These are phyloP conservation scores for Mythimna lalbum DNA, from an alignment of 2,888 invertebrate species.

Conservation along the genomic window DNA sequence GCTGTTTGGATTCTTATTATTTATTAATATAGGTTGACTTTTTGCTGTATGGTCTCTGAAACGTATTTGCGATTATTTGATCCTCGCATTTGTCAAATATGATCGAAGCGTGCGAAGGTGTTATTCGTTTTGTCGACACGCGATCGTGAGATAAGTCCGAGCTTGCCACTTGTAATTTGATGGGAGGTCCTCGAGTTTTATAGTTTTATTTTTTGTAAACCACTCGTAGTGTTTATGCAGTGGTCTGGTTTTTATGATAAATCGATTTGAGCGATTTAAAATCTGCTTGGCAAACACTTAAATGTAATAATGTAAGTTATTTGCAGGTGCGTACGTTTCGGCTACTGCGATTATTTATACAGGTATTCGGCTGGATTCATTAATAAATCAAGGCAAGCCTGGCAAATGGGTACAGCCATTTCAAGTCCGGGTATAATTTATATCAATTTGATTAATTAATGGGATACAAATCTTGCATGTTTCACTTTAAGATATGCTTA, in stretches of 20 bases:
- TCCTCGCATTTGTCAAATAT: conserved; percentile 84
- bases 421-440: conserved; percentile 36
- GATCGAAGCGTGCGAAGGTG: conserved; percentile 82
- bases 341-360: conserved; percentile 15
- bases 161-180: conserved; percentile 85
- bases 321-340: background rate
- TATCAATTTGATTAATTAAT: conserved; percentile 58
- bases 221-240: conserved; percentile 54
- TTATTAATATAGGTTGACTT: conserved; percentile 65
- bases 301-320: conserved; percentile 17
- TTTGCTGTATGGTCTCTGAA: conserved; percentile 60
- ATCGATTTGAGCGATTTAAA: conserved; percentile 46
- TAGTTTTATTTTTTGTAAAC: conserved; percentile 68
- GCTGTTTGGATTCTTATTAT: conserved; percentile 69
- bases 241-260: conserved; percentile 52
- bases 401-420: conserved; percentile 23
- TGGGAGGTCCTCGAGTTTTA: conserved; percentile 79
- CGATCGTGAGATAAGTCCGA: conserved; percentile 81
- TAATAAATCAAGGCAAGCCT: conserved; percentile 33
- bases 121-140: conserved; percentile 86
- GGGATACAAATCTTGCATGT: conserved; percentile 63
- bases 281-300: conserved; percentile 26
- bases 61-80: conserved; percentile 80
- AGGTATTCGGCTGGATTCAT: conserved; percentile 13
- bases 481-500: conserved; percentile 65